Base-by-base conservation (phyloP, 2,797 vertebrate species). In the Chanos chanos region DNA sequence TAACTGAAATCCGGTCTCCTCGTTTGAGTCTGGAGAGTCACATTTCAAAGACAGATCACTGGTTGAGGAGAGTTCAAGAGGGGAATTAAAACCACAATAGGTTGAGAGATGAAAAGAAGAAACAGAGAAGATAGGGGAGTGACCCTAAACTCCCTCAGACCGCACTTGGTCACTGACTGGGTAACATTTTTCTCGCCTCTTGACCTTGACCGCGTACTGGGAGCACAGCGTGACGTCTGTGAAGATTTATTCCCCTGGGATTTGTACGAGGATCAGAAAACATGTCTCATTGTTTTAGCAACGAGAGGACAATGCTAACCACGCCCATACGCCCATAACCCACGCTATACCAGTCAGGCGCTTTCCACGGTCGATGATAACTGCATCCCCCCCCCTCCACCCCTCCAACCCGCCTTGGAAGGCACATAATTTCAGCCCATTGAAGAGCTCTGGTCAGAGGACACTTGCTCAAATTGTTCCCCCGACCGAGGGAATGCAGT, bases 271-370 rank as follows among this genome's bases (percentile, higher is more conserved):
- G 15, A 44, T 59, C 55, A 59, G 18, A 64, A 60, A 68, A 71
- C 71, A 61, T 44, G 49, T 48, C 30, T 27, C 58, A 71, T 79
- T 81, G 77, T 79, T 70, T n/a, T 25, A 48, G 18, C 27, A 54
- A 53, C 53, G 50, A 77, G 52, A 49, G 60, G 72, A 80, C 75
- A 74, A 73, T 76, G 62, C 31, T 24, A 22, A n/a, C 43, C 41
- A 54, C 64, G 18, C 66, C 64, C 19, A 31, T n/a, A n/a, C n/a
- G n/a, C n/a, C 56, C 8, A 13, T 51, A 48, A 45, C 57, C 66
- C 65, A 66, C 18, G 4, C 30, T 31, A 70, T 71, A 52, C 64
- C 61, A 68, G 70, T 75, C 68, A 64, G 67, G 66, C 21, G 73
- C 49, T 57, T 65, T 56, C 49, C 60, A 64, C n/a, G 68, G 47